A percentile compares a stretch with the other conserved stretches of the same genome.
Evolutionary conservation across 2,888 invertebrate genomes (phyloP).

Genomic region (Apamea epomidion): DNA sequence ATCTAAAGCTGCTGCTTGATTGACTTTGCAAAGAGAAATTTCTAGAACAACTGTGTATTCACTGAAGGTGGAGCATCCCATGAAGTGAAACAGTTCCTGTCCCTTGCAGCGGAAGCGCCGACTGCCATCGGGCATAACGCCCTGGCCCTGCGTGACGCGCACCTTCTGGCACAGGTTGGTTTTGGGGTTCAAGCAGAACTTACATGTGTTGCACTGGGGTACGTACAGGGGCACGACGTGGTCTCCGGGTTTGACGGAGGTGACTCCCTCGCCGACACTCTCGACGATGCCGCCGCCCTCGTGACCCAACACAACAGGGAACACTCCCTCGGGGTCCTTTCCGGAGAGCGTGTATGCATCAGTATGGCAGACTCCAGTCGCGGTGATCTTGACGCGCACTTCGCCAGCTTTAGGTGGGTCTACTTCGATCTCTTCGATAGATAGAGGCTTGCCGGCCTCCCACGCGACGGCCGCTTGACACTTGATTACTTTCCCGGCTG

Average conservation of each 20-base stretch:
- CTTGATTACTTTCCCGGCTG: conserved; percentile 93
- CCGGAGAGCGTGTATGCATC: conserved; percentile 97
- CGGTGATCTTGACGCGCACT: conserved; percentile 95
- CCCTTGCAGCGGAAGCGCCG: conserved; percentile 95
- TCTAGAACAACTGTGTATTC: conserved; percentile 98
- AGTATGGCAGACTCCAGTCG: conserved; percentile 97
- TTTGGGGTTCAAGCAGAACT: conserved; percentile 98
- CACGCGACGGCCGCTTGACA: conserved; percentile 99
- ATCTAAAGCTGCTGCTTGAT: conserved; percentile 95
- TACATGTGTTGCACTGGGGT: conserved; percentile 99
- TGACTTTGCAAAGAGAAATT: conserved; percentile 98
- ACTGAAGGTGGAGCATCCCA: conserved; percentile 99
- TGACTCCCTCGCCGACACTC: conserved; percentile 98
- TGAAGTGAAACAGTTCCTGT: conserved; percentile 95
- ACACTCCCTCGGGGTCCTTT: conserved; percentile 96
- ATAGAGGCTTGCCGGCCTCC: conserved; percentile 97
- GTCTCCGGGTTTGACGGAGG: conserved; percentile 96
- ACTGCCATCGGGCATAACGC: conserved; percentile 98
- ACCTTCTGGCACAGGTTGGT: conserved; percentile 99
- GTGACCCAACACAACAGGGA: conserved; percentile 98
- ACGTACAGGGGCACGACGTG: conserved; percentile 99
- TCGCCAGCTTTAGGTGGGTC: conserved; percentile 98
- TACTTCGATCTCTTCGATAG: conserved; percentile 97
- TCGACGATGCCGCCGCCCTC: conserved; percentile 99
- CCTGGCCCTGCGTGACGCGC: conserved; percentile 95